A percentile compares a stretch with the other conserved stretches of the same genome.
Conservation (phyloP, 2,888 invertebrate species). For the Petrolisthes cinctipes region DNA sequence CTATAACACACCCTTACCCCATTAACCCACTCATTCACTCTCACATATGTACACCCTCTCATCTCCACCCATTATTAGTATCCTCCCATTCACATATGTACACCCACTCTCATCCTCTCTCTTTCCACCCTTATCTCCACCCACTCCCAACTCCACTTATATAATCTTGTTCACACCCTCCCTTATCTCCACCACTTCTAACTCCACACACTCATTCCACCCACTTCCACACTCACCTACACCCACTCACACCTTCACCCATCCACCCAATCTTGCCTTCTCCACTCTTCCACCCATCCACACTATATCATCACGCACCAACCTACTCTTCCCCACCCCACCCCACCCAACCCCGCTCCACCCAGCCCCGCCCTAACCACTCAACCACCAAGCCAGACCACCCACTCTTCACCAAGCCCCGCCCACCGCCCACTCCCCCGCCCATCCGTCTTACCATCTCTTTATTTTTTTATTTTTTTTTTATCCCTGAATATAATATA, state of each 20-base stretch:
- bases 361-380: background rate
- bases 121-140: slow-evolving; percentile 15
- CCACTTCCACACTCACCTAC: background rate
- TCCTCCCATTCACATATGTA: background rate
- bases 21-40: background rate
- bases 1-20: too few relatives aligned
- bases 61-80: background rate
- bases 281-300: background rate
- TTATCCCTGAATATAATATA: background rate
- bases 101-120: background rate
- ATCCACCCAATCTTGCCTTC: background rate
- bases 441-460: background rate
- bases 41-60: background rate
- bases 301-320: background rate
- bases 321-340: background rate
- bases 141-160: slow-evolving; percentile 13
- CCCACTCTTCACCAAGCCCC: background rate
- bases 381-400: background rate
- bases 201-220: background rate
- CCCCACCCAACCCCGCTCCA: background rate
- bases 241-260: slow-evolving; percentile 13
- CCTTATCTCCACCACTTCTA: background rate
- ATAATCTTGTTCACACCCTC: background rate
- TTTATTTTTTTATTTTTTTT: background rate
- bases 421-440: background rate